A percentile compares a stretch with the other conserved stretches of the same genome.
Conservation (phyloP, 2,797 vertebrate species). For the Platyrinchus mystaceus region DNA sequence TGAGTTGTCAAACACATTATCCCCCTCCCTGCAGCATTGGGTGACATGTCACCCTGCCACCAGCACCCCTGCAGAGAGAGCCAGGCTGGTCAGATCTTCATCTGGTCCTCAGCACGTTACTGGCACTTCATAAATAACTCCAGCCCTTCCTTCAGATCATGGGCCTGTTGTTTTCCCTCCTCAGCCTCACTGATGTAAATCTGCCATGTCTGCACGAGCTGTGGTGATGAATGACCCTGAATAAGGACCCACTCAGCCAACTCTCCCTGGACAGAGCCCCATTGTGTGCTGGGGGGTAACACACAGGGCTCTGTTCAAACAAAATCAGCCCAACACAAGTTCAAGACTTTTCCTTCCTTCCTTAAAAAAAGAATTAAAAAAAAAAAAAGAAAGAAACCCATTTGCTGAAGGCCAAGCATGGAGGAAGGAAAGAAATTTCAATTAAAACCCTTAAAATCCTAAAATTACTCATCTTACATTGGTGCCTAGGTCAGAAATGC, state of each 20-base stretch:
- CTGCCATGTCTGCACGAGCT: not conserved
- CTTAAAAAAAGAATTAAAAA: not conserved
- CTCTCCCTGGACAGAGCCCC: conserved; percentile 32
- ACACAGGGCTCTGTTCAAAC: conserved; percentile 48
- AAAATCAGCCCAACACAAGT: conserved; percentile 15
- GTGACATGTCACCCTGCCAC: not conserved
- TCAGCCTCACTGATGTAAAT: not conserved
- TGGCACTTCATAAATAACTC: not conserved
- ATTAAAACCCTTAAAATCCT: not conserved
- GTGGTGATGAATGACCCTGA: not conserved
- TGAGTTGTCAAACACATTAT: accelerated
- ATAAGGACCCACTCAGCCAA: not conserved
- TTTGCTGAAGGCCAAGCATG: not conserved
- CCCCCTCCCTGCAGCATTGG: accelerated
- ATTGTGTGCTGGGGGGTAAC: conserved; percentile 30
- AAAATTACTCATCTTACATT: not conserved
- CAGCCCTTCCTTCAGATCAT: not conserved
- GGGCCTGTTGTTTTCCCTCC: not conserved
- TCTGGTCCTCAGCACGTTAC: not conserved
- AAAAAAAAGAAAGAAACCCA: not conserved
- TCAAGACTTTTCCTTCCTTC: not conserved
- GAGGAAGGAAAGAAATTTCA: not conserved
- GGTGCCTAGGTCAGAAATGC: not conserved
- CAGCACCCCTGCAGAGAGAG: not conserved
- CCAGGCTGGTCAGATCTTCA: not conserved